Percentiles rank a stretch among this genome's conserved stretches.
Conservation (phyloP, 37 sponge, comb jelly and placozoan species). For the Tethya wilhelma region DNA sequence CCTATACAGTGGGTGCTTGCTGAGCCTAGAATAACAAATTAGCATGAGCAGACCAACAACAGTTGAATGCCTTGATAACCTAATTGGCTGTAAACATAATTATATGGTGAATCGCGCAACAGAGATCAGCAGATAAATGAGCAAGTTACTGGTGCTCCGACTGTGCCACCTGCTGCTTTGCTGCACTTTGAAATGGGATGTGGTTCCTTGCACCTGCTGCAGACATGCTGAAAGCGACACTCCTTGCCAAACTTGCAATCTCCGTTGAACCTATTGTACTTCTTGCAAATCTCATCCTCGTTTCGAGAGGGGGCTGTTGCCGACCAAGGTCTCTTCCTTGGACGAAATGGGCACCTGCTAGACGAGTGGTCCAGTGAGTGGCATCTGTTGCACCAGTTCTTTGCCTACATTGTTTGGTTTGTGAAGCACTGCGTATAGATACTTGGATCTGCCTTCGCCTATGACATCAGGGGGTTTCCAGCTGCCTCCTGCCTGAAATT, state of each 20-base stretch:
- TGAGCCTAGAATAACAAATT: too few species aligned
- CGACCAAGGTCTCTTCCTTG: neutral
- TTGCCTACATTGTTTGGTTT: neutral
- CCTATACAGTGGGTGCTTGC: too few species aligned
- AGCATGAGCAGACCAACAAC: too few species aligned
- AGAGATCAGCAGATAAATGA: neutral
- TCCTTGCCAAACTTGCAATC: slow-evolving; percentile 31
- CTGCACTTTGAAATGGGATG: slow-evolving; percentile 12
- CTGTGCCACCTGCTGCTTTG: neutral
- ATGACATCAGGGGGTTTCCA: neutral
- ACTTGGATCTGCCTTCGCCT: slow-evolving; percentile 43
- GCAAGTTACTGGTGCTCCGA: neutral
- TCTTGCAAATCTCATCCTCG: neutral
- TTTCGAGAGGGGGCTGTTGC: neutral
- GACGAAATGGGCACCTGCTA: slow-evolving; percentile 11
- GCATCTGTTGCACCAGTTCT: slow-evolving; percentile 27
- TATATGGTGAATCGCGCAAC: neutral
- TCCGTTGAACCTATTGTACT: slow-evolving; percentile 26
- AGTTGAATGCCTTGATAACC: neutral
- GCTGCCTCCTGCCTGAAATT: slow-evolving; percentile 60
- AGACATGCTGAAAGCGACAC: slow-evolving; percentile 23
- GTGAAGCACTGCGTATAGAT: slow-evolving; percentile 45
- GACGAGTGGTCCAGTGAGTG: slow-evolving; percentile 14
- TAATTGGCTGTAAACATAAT: neutral
- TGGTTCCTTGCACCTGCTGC: slow-evolving; percentile 9